Conservation (phyloP, 2,888 invertebrate genomes). For the Amphipoea lucens region DNA sequence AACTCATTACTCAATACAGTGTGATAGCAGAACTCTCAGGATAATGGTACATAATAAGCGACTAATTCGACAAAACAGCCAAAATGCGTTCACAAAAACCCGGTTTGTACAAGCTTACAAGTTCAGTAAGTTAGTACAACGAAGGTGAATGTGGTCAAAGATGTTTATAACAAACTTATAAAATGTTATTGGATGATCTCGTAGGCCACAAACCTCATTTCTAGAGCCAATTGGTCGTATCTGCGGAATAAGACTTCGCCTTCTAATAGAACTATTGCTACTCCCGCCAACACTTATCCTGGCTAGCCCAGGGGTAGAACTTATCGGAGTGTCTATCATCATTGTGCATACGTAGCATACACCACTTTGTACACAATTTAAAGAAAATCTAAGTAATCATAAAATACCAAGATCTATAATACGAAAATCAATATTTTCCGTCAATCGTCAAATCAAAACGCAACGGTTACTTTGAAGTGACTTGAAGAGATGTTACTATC, state of each 20-base stretch:
- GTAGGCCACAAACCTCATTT: conserved; percentile 78
- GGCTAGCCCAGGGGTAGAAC: conserved; percentile 77
- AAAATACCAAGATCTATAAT: neutral
- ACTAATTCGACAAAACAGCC: neutral
- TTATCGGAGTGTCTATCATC: conserved; percentile 82
- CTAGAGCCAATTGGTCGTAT: conserved; percentile 69
- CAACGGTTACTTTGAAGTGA: conserved; percentile 52
- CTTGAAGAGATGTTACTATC: neutral
- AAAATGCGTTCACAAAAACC: neutral
- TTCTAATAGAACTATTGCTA: conserved; percentile 76
- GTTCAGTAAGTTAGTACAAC: neutral
- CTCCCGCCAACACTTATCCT: conserved; percentile 85
- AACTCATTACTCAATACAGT: neutral
- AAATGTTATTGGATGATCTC: neutral
- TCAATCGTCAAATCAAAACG: conserved; percentile 68
- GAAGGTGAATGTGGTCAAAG: neutral
- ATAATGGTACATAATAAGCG: neutral
- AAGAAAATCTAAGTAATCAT: neutral
- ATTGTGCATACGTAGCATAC: conserved; percentile 56
- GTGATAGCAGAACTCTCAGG: neutral
- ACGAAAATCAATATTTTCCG: conserved; percentile 37
- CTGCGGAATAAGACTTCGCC: conserved; percentile 83
- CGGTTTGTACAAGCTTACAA: neutral
- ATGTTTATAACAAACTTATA: neutral
- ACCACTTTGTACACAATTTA: conserved; percentile 24